Conservation (phyloP, 2,888 invertebrate species). For the Plemyria rubiginata region DNA sequence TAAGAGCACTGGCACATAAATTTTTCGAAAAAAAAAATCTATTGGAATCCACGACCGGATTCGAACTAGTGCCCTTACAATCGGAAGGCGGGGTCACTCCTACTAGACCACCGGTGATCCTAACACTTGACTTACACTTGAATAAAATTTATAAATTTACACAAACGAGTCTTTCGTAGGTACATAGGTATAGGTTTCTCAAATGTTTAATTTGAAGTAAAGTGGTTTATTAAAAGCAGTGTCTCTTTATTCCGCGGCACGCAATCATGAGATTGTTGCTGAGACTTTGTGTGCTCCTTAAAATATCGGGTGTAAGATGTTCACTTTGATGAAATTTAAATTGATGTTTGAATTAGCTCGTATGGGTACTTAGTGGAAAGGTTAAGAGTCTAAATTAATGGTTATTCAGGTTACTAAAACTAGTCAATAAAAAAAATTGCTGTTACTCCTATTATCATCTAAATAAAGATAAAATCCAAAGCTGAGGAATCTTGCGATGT, state of each 20-base stretch:
- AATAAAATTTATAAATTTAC: conserved; percentile 12
- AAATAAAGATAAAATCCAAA: too few relatives aligned
- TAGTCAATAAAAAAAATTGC: too few relatives aligned
- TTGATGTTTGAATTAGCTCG: conserved; percentile 13
- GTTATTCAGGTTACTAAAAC: background rate
- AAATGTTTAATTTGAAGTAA: conserved; percentile 25
- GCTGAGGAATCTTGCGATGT: too few relatives aligned
- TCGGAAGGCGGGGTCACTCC: too few relatives aligned
- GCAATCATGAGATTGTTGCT: conserved; percentile 29
- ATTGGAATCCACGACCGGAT: too few relatives aligned
- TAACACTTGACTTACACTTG: too few relatives aligned
- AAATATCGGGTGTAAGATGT: conserved; percentile 19
- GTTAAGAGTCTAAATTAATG: conserved; percentile 3
- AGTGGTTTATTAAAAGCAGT: conserved; percentile 38
- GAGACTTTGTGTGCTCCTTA: conserved; percentile 20
- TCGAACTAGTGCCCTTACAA: too few relatives aligned
- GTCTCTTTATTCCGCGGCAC: conserved; percentile 34
- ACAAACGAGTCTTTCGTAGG: conserved; percentile 21
- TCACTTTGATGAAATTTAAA: conserved; percentile 25
- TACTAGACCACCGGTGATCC: too few relatives aligned
- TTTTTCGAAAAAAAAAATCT: too few relatives aligned
- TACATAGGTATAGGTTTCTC: conserved; percentile 20
- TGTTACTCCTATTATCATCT: too few relatives aligned
- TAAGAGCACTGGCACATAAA: too few relatives aligned
- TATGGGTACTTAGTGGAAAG: background rate